Evolutionary conservation across 2,888 invertebrate species (phyloP), one percentile per base, ranked within the genome.

Genomic region (Agonopterix alstromeriana): DNA sequence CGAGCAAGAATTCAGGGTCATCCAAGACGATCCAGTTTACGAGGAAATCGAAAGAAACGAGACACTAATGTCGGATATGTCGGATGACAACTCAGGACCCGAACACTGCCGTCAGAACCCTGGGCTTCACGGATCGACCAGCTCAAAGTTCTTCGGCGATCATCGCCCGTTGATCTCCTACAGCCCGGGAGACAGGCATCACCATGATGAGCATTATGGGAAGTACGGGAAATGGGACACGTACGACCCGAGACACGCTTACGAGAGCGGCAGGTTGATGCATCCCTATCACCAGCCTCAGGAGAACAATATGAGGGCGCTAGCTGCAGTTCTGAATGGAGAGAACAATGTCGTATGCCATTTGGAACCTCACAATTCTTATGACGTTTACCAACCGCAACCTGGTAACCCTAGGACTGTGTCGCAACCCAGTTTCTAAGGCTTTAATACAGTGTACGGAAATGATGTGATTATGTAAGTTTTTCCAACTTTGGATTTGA

Each of bases 321-420:
- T 92, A 56, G 94, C 96, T 35, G 96, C 96, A 10, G 96, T 96
- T 53, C 86, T 96, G 48, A 95, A 96, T 72, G 95, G 96, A 43
- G 94, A 94, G 67, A 93, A 93, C 67, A 95, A 95, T 53, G 96
- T 96, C 51, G 94, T 96, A 50, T 96, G 96, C 78, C 95, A 95
- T 73, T 80, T 96, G 65, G 95, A 96, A 75, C 95, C 95, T 40
- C 93, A 91, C 54, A 92, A 90, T 53, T 79, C 87, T 0, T 88
- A 88, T 56, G 88, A 88, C 58, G 86, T 78, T 0, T 88, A 88
- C 62, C 86, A 82, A 54, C 84, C 85, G 1, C 87, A 85, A 50
- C 74, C 79, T 48, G 78, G 82, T 11, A 84, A 83, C 60, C 82
- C 85, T 0, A 79, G 88, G 70, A 88, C 88, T 78, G 85, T 88